Evolutionary conservation across 2,888 invertebrate genomes (phyloP).

Genomic region (Harpalus rufipes): DNA sequence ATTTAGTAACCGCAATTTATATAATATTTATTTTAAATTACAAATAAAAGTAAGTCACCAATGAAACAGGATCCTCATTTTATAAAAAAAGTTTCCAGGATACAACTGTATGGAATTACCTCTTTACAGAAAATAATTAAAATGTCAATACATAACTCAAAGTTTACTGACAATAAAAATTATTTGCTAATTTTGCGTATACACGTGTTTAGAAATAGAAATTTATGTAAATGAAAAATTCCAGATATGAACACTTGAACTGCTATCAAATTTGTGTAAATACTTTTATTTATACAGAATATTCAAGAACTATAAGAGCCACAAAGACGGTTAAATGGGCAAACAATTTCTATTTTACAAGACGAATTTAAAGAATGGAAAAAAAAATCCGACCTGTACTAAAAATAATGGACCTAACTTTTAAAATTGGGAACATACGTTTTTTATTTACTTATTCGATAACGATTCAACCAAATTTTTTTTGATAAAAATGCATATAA

Average conservation of each 20-base stretch:
- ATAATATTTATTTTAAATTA: constrained; percentile 1
- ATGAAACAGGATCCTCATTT: constrained; percentile 5
- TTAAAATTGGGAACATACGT: too few relatives aligned
- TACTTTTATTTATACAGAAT: too few relatives aligned
- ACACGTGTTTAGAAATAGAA: background rate
- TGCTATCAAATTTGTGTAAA: background rate
- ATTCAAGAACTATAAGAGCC: too few relatives aligned
- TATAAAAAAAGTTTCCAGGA: constrained; percentile 20
- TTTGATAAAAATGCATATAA: too few relatives aligned
- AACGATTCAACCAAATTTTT: too few relatives aligned
- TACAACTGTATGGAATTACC: constrained; percentile 15
- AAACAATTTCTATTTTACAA: too few relatives aligned
- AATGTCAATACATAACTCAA: constrained; percentile 13
- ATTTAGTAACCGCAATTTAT: background rate
- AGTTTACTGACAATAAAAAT: constrained; percentile 16
- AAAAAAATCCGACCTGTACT: too few relatives aligned
- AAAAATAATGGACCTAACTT: too few relatives aligned
- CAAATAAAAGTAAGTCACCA: background rate
- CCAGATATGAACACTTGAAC: background rate
- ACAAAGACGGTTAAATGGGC: too few relatives aligned
- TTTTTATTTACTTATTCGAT: too few relatives aligned
- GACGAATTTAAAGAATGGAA: too few relatives aligned
- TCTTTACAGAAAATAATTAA: constrained; percentile 33
- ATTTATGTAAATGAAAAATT: constrained; percentile 19
- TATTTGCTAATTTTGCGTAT: background rate